Base-by-base conservation (phyloP, 2,113 vertebrate genomes). In the Sardina pilchardus region DNA sequence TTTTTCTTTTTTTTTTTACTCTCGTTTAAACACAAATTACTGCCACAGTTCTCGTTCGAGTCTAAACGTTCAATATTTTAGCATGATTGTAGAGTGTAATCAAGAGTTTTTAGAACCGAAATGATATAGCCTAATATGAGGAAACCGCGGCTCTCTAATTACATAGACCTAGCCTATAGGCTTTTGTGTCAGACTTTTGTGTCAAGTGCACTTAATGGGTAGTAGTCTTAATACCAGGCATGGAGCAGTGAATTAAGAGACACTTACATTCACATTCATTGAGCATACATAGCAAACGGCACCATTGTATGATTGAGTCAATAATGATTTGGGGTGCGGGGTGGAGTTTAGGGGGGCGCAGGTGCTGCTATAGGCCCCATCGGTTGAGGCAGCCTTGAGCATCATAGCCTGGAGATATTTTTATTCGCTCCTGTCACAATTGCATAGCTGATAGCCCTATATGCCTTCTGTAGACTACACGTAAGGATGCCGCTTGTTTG, bases 401-500 rank as follows among this genome's bases (percentile, higher is more conserved):
- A 78, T 78, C 30, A 78, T 78, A 14, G 71, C 71, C 71, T 36
- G 12, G 10, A 36, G 71, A 78, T 34, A 36, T 78, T 67, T 78
- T 36, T 78, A 78, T 78, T 78, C 71, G 71, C 16, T 16, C 71
- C 71, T 36, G 71, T 30, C 71, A 78, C 71, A 78, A 59, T 19
- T 24, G 21, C 21, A 63, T n/a, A 78, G 71, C 71, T 17, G 12
- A 78, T 9, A 5, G 30, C 10, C 30, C 30, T 59, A 59, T 24
- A 16, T 50, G 48, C 16, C 48, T 16, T 21, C 53, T 24, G 53
- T 59, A 56, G 17, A 5, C 53, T 24, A 24, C 53, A 59, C 21
- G 53, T 21, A 19, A 59, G 53, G 53, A 59, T 59, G 19, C 53
- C 21, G 19, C 19, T 19, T 59, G 53, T 59, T 21, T 59, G 16